Base-by-base conservation (phyloP, 1,140 invertebrate genomes). In the Drosophila neocordata region DNA sequence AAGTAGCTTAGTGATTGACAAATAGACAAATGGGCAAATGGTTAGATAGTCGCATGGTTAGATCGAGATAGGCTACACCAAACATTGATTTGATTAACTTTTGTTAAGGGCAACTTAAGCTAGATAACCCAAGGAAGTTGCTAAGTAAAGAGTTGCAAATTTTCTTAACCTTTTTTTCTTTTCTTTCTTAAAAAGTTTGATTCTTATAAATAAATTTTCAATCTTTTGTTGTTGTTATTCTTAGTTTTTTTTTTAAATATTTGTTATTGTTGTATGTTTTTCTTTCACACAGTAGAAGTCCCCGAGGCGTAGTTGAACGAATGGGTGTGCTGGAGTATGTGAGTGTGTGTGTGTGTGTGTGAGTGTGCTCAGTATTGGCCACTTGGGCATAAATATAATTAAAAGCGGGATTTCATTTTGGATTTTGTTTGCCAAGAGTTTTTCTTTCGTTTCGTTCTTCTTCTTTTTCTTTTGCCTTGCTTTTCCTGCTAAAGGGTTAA, bases 1-100 rank as follows among this genome's bases (percentile, higher is more conserved):
- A 85, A 85, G 77, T 84, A 80, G 81, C 81, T 84, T 84, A 84
- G 81, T 85, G 81, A 85, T 77, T 85, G 81, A 84, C 81, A 84
- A 84, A 84, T 87, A 84, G 41, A 84, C 81, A 84, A 81, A 84
- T 84, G 85, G 69, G 77, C 73, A 84, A 69, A 73, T 85, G 80
- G 77, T 80, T 69, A 73, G 81, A 75, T 77, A 69, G 74, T 62
- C 71, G 34, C 24, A 13, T 15, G 27, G 13, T 35, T 7, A 2
- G 13, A 35, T 48, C 59, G 69, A 44, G 69, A 44, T 52, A 67
- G 77, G 73, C 48, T 73, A 70, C 69, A 70, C 69, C 76, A 77
- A 80, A 77, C 80, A 85, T 74, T 84, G 81, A 84, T 84, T 84
- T 84, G 81, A 84, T 84, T 84, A 84, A 84, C 81, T 85, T 85